Evolutionary conservation across 2,113 vertebrate genomes (phyloP).

Genomic region (Calyptommatus sinebrachiatus): DNA sequence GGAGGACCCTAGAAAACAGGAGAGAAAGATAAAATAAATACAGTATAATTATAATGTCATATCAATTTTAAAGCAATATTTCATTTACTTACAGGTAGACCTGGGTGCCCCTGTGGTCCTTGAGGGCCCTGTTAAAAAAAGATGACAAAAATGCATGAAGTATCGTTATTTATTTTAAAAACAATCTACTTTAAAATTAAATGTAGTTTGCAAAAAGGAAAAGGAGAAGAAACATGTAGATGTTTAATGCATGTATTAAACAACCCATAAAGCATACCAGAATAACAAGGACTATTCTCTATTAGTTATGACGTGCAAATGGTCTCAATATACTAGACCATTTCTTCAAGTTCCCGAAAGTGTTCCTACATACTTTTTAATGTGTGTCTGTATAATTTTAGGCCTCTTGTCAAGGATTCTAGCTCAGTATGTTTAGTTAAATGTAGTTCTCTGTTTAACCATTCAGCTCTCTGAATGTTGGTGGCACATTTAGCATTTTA

Average conservation of each 20-base stretch:
- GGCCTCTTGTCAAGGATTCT: conserved; percentile 2
- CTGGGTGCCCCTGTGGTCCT: conserved; percentile 84
- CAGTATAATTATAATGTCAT: conserved; percentile 27
- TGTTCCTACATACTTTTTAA: neutral
- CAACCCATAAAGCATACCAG: neutral
- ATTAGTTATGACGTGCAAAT: neutral
- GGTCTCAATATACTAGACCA: conserved; percentile 8
- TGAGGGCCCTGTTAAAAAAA: conserved; percentile 80
- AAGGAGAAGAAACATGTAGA: too few relatives aligned
- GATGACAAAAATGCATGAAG: conserved; percentile 39
- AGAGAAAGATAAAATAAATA: neutral
- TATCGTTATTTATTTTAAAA: neutral
- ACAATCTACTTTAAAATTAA: too few relatives aligned
- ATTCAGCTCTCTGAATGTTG: neutral
- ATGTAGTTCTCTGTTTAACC: neutral
- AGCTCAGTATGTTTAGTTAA: neutral
- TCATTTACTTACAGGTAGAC: conserved; percentile 83
- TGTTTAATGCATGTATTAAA: neutral
- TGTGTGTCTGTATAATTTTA: neutral
- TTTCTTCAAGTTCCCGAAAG: conserved; percentile 11
- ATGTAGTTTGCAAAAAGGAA: neutral
- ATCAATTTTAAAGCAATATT: neutral
- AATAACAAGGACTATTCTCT: neutral
- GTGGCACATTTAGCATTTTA: neutral
- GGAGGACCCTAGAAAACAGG: conserved; percentile 80